Percentiles rank a stretch among this genome's conserved stretches.
Conservation (phyloP, 2,113 vertebrate species). For the Leptobrachium ailaonicum region DNA sequence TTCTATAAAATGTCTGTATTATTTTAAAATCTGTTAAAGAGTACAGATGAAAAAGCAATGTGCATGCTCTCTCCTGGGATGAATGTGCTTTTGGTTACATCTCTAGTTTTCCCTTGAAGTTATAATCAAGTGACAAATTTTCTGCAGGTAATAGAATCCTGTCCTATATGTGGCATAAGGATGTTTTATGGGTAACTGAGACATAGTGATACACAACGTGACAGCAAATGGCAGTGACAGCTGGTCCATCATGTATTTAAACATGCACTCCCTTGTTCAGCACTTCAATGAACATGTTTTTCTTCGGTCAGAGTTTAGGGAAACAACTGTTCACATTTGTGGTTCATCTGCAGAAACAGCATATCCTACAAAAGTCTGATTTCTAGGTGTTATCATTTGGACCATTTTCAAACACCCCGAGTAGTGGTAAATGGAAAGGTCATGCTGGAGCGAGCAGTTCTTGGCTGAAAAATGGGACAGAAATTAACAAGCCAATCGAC, state of each 20-base stretch:
- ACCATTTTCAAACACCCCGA: background rate
- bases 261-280: constrained; percentile 63
- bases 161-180: background rate
- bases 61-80: too few relatives aligned
- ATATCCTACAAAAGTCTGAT: background rate
- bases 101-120: too few relatives aligned
- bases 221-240: constrained; percentile 84
- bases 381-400: background rate
- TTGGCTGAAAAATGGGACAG: constrained; percentile 66
- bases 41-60: too few relatives aligned
- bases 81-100: too few relatives aligned
- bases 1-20: too few relatives aligned
- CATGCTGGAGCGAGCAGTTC: constrained; percentile 19
- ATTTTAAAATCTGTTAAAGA: too few relatives aligned
- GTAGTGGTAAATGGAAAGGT: background rate
- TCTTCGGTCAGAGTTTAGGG: constrained; percentile 65
- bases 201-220: constrained; percentile 24
- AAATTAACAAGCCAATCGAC: constrained; percentile 62
- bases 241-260: constrained; percentile 76
- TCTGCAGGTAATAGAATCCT: background rate
- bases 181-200: constrained; percentile 25
- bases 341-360: background rate
- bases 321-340: constrained; percentile 41
- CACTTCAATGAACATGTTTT: constrained; percentile 60
- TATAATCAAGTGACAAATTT: background rate